Evolutionary conservation across 92 coral and sea anemone species (phyloP), one percentile per base, ranked within the genome.

Genomic region (Paramuricea clavata): DNA sequence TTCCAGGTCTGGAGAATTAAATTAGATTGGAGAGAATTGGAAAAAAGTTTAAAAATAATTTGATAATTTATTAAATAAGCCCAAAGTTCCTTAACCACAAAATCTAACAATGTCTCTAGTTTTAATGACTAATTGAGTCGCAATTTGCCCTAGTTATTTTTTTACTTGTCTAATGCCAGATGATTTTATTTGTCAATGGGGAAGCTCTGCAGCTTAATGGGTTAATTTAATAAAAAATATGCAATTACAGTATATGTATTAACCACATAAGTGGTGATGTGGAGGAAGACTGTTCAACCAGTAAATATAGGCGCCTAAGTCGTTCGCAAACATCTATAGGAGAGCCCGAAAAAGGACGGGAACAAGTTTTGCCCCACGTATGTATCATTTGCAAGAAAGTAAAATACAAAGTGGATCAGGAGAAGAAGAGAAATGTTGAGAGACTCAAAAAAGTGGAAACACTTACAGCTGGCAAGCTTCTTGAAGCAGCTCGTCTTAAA

Each of bases 401-500:
- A 3, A 71, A 33, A 16, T 71, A 71, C 50, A 71, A 71, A 71
- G 49, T 71, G 23, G 77, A 43, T 68, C 19, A 68, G 47, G 52
- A 71, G 1, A 34, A 33, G 77, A 71, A 43, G 13, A 71, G 50
- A 71, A 71, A 71, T 43, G 50, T 33, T 35, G 52, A 71, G 77
- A 71, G 27, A 16, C 27, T 71, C 6, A 39, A 71, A 36, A 68
- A 71, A 43, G 77, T 71, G 47, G 77, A 71, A 33, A 71, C 50
- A 43, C 28, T 71, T 17, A 35, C 77, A 71, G 77, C 77, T 71
- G 77, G 77, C 28, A 71, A 8, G 50, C 77, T 71, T 71, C 77
- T 71, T 5, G 77, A 71, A 71, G 77, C 52, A n/a, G 36, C 77
- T 71, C 77, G 49, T 39, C 52, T 36, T 0, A 71, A 71, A 21